phyloP scores from a whole-genome alignment of 1,140 invertebrate genomes.

The Papilio aristodemus region DNA sequence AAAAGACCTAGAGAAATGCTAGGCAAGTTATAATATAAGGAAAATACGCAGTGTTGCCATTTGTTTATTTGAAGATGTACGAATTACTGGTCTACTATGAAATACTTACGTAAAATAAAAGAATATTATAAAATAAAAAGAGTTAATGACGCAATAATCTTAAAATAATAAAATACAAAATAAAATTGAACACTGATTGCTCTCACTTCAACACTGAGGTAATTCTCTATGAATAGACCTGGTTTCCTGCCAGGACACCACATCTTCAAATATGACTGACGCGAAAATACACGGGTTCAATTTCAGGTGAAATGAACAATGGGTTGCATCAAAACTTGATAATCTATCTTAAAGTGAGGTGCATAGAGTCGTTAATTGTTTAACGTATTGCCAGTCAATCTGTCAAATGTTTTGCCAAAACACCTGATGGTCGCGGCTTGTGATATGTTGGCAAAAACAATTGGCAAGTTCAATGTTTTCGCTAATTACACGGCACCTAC shows the following conservation, averaged over 20 bases:
- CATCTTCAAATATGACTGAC: slow-evolving; percentile 26
- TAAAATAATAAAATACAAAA: slow-evolving; percentile 2
- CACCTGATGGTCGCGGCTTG: slow-evolving; percentile 34
- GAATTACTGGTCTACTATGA: too few relatives aligned
- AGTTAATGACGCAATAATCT: slow-evolving; percentile 6
- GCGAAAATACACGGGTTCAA: slow-evolving; percentile 12
- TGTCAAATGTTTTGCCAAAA: slow-evolving; percentile 32
- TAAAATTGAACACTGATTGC: slow-evolving; percentile 19
- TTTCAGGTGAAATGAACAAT: slow-evolving; percentile 22
- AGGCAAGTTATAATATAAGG: too few relatives aligned
- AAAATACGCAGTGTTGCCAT: too few relatives aligned
- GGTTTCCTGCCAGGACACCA: slow-evolving; percentile 49
- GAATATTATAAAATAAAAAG: neutral
- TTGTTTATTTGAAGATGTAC: too few relatives aligned
- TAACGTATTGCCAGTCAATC: neutral
- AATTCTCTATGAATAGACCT: slow-evolving; percentile 39
- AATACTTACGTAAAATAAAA: too few relatives aligned
- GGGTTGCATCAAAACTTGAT: neutral
- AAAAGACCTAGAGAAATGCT: too few relatives aligned
- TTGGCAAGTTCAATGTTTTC: slow-evolving; percentile 68
- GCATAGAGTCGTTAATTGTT: slow-evolving; percentile 15
- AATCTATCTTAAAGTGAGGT: neutral
- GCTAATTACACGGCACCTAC: slow-evolving; percentile 54
- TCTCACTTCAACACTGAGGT: slow-evolving; percentile 37
- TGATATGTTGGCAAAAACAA: slow-evolving; percentile 46